A percentile compares a stretch with the other conserved stretches of the same genome.
These are phyloP conservation scores for Endomychus coccineus DNA, from an alignment of 2,888 invertebrate species.

Conservation along the genomic window DNA sequence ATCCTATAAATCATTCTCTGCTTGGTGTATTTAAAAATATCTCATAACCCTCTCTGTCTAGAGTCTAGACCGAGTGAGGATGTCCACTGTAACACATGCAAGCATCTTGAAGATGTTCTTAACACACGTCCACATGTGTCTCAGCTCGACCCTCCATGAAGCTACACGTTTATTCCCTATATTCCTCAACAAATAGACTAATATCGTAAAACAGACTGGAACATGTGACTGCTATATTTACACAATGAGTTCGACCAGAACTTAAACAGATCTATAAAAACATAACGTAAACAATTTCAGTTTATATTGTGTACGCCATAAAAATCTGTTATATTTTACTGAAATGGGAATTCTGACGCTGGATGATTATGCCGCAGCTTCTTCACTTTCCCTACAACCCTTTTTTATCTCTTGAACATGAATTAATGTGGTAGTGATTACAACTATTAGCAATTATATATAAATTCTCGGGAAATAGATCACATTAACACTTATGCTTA, in stretches of 20 bases:
- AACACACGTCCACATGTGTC: slow-evolving; percentile 31
- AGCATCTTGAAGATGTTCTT: slow-evolving; percentile 31
- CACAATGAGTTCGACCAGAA: slow-evolving; percentile 28
- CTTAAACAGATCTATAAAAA: slow-evolving; percentile 25
- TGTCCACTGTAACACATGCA: slow-evolving; percentile 4
- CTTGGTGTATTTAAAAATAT: slow-evolving; percentile 1
- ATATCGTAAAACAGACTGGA: slow-evolving; percentile 9
- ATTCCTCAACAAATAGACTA: neutral
- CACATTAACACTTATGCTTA: too few species aligned
- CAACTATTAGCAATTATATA: too few species aligned
- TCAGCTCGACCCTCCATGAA: slow-evolving; percentile 16
- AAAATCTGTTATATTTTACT: too few species aligned
- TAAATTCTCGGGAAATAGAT: too few species aligned
- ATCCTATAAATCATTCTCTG: neutral
- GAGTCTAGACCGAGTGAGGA: neutral
- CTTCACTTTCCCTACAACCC: too few species aligned
- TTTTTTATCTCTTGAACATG: too few species aligned
- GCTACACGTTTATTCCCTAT: neutral
- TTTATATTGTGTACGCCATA: too few species aligned
- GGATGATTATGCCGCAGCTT: too few species aligned
- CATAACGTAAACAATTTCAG: slow-evolving; percentile 21
- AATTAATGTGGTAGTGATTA: too few species aligned
- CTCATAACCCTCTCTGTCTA: neutral
- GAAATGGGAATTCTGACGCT: too few species aligned
- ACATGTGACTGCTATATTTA: slow-evolving; percentile 31